These are phyloP conservation scores for Ormyrus rosae DNA, from an alignment of 2,888 invertebrate species.

Conservation along the genomic window DNA sequence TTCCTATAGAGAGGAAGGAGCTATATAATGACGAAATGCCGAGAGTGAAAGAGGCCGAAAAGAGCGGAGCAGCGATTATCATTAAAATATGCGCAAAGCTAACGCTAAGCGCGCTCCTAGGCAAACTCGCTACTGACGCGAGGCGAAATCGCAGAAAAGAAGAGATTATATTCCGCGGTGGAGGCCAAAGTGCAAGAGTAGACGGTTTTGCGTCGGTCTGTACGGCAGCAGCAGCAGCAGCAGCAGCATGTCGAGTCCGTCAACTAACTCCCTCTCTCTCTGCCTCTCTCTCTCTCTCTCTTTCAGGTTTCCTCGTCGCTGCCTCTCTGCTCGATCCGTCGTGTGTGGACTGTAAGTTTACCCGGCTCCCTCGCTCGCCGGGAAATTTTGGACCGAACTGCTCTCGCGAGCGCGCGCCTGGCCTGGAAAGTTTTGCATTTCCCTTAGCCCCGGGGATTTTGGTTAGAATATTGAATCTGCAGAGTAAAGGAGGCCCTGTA, in stretches of 20 bases:
- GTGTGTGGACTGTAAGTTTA: conserved; percentile 70
- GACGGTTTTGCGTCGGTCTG: conserved; percentile 63
- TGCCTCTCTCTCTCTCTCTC: conserved; percentile 18
- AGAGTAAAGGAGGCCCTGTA: conserved; percentile 70
- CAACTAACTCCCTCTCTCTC: conserved; percentile 66
- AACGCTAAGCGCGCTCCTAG: neutral
- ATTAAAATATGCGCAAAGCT: conserved; percentile 14
- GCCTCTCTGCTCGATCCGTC: conserved; percentile 43
- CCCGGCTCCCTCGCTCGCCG: conserved; percentile 57
- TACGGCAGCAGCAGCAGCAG: conserved; percentile 55
- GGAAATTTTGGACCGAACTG: conserved; percentile 67
- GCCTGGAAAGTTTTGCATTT: conserved; percentile 69
- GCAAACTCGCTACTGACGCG: neutral
- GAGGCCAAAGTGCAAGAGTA: conserved; percentile 33
- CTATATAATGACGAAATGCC: too few relatives aligned
- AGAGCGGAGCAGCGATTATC: neutral
- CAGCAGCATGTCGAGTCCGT: conserved; percentile 69
- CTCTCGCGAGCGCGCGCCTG: neutral
- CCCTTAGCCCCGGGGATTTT: conserved; percentile 75
- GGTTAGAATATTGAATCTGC: conserved; percentile 76
- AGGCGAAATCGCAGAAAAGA: conserved; percentile 5
- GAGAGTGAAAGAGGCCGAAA: neutral
- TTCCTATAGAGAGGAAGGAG: too few relatives aligned
- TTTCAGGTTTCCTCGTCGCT: neutral
- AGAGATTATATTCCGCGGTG: conserved; percentile 7